Evolutionary conservation across 2,113 vertebrate genomes (phyloP).

Genomic region (Rhipidura dahli): DNA sequence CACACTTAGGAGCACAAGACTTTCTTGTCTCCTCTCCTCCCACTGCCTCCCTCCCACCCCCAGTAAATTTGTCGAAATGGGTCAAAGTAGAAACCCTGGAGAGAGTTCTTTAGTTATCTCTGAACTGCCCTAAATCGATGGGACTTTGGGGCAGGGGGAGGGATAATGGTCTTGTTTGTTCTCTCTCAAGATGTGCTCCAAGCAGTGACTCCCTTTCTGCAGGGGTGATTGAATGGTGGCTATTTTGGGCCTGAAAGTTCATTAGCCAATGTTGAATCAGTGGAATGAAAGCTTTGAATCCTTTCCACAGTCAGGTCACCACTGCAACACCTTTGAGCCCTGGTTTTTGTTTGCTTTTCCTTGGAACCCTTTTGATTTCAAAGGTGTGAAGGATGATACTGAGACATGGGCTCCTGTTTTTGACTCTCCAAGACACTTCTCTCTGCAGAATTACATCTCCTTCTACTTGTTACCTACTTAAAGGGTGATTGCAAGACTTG

Average conservation of each 20-base stretch:
- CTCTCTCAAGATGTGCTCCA: background rate
- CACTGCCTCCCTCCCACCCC: background rate
- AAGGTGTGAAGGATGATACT: background rate
- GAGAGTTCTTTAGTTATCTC: background rate
- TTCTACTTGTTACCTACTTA: background rate
- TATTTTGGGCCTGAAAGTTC: background rate
- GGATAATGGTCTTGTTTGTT: background rate
- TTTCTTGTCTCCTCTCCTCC: background rate
- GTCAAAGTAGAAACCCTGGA: background rate
- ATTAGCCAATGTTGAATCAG: background rate
- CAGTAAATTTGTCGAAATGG: background rate
- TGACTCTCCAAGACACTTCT: background rate
- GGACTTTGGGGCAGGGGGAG: background rate
- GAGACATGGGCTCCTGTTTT: background rate
- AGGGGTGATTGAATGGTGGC: background rate
- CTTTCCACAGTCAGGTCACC: background rate
- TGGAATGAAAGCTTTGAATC: background rate
- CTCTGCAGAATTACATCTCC: background rate
- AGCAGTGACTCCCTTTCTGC: background rate
- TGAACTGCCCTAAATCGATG: background rate
- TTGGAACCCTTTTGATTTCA: conserved; percentile 12
- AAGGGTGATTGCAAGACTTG: background rate
- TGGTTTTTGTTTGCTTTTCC: background rate
- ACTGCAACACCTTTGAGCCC: background rate
- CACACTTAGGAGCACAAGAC: background rate